These are phyloP conservation scores for Microtus ochrogaster DNA, from an alignment of 2,113 vertebrate genomes.

Conservation along the genomic window DNA sequence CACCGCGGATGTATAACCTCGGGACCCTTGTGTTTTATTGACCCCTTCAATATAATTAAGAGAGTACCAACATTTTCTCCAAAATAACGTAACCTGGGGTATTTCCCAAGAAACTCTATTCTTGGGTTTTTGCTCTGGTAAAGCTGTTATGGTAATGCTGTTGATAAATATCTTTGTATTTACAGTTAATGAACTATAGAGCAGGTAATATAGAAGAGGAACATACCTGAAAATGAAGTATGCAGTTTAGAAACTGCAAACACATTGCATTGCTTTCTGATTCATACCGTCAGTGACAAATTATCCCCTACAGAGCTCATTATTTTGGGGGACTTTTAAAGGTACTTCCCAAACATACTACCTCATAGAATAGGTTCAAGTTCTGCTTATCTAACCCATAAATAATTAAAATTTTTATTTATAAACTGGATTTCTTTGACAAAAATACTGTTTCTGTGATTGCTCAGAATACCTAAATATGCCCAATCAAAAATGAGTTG, in stretches of 20 bases:
- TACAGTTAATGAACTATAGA: conserved; percentile 51
- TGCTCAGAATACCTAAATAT: conserved; percentile 26
- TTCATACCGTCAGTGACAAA: conserved; percentile 56
- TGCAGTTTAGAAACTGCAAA: conserved; percentile 22
- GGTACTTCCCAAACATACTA: conserved; percentile 59
- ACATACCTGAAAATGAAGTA: conserved; percentile 34
- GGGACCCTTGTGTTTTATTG: not conserved
- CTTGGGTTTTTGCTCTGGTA: conserved; percentile 20
- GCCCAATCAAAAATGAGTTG: conserved; percentile 26
- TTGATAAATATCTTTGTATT: conserved; percentile 47
- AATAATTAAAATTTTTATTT: conserved; percentile 70
- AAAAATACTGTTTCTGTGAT: not conserved
- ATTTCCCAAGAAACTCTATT: not conserved
- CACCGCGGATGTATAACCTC: not conserved
- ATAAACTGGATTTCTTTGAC: conserved; percentile 60
- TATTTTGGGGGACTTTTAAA: conserved; percentile 49
- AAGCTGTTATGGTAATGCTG: conserved; percentile 38
- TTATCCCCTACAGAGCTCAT: conserved; percentile 1
- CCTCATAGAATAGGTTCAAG: conserved; percentile 39
- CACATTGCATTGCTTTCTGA: conserved; percentile 42
- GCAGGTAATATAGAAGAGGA: not conserved
- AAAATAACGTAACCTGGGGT: conserved; percentile 2
- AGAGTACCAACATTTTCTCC: not conserved
- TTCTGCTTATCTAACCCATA: conserved; percentile 56
- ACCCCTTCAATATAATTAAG: conserved; percentile 11